Conservation (phyloP, 2,113 vertebrate species). For the Neotoma lepida region DNA sequence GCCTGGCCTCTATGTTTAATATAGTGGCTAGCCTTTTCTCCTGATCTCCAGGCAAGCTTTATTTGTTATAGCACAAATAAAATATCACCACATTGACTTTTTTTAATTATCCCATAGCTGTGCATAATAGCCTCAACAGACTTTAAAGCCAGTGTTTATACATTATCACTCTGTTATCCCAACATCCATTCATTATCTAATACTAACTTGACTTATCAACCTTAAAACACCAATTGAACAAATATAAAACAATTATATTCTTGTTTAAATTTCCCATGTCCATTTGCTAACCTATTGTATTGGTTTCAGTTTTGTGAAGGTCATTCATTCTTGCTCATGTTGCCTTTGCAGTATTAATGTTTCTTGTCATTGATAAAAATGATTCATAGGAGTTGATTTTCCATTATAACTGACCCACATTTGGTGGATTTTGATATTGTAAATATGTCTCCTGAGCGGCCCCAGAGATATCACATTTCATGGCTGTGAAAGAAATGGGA, state of each 20-base stretch:
- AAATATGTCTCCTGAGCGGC: neutral
- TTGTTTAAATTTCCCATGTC: neutral
- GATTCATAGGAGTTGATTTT: neutral
- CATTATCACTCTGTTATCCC: neutral
- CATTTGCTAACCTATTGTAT: neutral
- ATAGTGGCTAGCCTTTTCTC: no score
- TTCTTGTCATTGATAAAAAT: neutral
- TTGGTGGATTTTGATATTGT: neutral
- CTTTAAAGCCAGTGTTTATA: neutral
- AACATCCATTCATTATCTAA: neutral
- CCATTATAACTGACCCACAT: neutral
- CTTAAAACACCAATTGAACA: neutral
- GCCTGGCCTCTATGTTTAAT: no score
- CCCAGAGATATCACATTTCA: rapidly evolving
- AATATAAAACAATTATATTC: neutral
- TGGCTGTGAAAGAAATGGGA: neutral
- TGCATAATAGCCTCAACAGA: neutral
- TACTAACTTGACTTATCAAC: neutral
- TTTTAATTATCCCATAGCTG: neutral
- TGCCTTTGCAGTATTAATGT: neutral
- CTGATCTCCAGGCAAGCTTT: no score
- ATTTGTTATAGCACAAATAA: no score
- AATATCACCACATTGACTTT: no score
- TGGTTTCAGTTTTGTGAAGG: neutral
- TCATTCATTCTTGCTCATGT: neutral